These are phyloP conservation scores for Pseudocheirus occidentalis DNA, from an alignment of 2,797 vertebrate species.

Conservation along the genomic window DNA sequence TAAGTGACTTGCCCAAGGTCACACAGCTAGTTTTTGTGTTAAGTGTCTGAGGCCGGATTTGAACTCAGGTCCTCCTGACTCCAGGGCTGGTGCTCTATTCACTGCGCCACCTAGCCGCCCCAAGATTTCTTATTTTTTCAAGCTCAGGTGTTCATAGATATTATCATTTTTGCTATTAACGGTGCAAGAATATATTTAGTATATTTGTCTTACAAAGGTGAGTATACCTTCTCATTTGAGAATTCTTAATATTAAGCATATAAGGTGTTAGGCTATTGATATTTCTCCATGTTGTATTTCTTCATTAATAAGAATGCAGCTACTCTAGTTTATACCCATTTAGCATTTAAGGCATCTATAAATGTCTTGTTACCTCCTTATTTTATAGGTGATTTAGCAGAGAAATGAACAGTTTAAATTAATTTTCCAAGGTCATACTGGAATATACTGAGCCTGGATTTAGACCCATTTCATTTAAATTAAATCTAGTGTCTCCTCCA, in stretches of 20 bases:
- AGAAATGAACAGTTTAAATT: not conserved
- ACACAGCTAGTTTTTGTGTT: no score
- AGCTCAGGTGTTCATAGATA: not conserved
- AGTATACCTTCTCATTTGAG: not conserved
- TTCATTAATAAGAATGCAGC: not conserved
- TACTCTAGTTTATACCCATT: not conserved
- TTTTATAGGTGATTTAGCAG: not conserved
- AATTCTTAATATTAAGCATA: not conserved
- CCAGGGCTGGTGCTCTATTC: no score
- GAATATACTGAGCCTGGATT: not conserved
- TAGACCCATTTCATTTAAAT: not conserved
- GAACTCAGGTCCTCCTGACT: no score
- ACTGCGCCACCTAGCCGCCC: no score
- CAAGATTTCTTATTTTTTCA: no score
- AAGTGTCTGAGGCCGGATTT: no score
- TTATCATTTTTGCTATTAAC: not conserved
- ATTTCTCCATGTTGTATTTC: not conserved
- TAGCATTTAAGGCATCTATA: not conserved
- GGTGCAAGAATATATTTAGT: not conserved
- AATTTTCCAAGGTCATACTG: not conserved
- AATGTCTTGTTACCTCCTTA: not conserved
- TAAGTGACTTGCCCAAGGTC: no score
- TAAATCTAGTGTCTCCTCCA: not conserved
- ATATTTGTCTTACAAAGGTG: not conserved
- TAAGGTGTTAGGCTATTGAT: not conserved